A percentile compares a stretch with the other conserved stretches of the same genome.
Conservation (phyloP, 2,113 vertebrate genomes). For the Aegotheles bennettii region DNA sequence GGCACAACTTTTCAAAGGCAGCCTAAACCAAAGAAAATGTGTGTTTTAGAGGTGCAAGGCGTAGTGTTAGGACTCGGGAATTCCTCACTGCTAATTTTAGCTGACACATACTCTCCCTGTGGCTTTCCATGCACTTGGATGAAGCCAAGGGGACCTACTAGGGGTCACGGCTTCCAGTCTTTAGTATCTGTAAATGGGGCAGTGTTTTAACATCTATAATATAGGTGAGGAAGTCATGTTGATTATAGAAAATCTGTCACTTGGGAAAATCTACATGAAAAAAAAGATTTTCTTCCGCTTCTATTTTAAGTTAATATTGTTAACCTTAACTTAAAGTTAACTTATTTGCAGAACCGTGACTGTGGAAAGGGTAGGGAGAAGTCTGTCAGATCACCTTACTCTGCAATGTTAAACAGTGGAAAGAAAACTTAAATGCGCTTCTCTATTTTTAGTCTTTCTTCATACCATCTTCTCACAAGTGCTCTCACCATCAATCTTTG, state of each 20-base stretch:
- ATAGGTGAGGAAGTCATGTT: background rate
- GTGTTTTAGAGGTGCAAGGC: background rate
- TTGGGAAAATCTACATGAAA: background rate
- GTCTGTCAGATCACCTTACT: background rate
- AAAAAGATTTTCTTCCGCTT: background rate
- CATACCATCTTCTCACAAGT: background rate
- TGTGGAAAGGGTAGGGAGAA: background rate
- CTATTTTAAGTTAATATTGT: background rate
- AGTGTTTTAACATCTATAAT: background rate
- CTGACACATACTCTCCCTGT: background rate
- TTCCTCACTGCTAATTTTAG: conserved; percentile 17
- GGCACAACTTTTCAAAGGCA: background rate
- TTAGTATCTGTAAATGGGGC: background rate
- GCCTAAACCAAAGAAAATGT: background rate
- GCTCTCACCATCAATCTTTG: background rate
- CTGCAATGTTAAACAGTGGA: background rate
- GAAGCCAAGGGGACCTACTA: background rate
- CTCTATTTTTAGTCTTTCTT: conserved; percentile 47
- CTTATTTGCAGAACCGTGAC: background rate
- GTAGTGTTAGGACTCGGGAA: background rate
- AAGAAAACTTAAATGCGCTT: background rate
- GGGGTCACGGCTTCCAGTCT: background rate
- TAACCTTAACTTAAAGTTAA: background rate
- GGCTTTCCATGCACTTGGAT: background rate
- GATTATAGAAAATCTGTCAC: background rate